Evolutionary conservation across 2,888 invertebrate species (phyloP), one percentile per base, ranked within the genome.

Genomic region (Cistogaster globosa): DNA sequence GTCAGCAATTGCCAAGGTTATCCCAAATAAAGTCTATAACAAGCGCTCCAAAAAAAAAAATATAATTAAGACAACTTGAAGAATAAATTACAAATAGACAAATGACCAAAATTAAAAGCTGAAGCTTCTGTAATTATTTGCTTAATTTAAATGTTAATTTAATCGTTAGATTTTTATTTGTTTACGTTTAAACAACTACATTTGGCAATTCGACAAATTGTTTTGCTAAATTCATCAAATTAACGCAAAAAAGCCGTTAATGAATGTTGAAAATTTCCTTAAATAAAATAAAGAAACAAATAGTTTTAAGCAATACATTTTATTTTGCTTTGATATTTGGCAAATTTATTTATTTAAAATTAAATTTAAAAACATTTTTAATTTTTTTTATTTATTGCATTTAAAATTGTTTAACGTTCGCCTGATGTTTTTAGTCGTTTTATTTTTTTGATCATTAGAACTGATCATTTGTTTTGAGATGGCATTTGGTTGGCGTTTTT

Each of bases 341-440:
- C 36, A n/a, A 48, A 76, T 67, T 76, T 48, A 76, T 76, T 48
- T 76, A 22, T 58, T 76, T 38, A 48, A 14, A 67, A 26, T 14
- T 58, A 11, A 22, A 76, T 14, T 45, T 12, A 53, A 38, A 38
- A 38, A 38, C 6, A 38, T 2, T 9, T 57, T 62, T 20, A 42
- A 51, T 45, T 76, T 68, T n/a, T 60, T 67, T 51, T 58, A 58
- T 58, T 20, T 48, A 32, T 58, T 26, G 51, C 20, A 67, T 67
- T 48, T 51, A 60, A 18, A 77, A 58, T 68, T 38, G 38, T 60
- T 68, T n/a, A 76, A 22, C 36, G 67, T 36, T 38, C 48, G 36
- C 67, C 22, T 67, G 76, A 67, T 22, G 36, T 51, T 68, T 68
- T 16, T 16, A 45, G 22, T 36, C 6, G 53, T 45, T 45, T 78